A percentile compares a stretch with the other conserved stretches of the same genome.
phyloP scores from a whole-genome alignment of 2,888 invertebrate species.

The Acrocyrtus sp. region DNA sequence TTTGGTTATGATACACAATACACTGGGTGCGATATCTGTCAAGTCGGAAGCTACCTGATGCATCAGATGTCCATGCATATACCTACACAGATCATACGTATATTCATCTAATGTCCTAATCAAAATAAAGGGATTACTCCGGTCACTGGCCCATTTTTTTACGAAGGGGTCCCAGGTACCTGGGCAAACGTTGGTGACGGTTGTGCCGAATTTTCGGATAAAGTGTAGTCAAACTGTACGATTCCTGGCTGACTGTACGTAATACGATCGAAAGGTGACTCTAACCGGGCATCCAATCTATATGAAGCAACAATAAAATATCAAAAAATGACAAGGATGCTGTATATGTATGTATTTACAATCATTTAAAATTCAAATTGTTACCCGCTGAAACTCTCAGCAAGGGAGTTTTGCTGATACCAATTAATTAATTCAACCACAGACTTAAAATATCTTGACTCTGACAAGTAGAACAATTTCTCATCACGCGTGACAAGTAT shows the following conservation, averaged over 20 bases:
- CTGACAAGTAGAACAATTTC: constrained; percentile 84
- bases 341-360: no score
- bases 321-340: constrained; percentile 51
- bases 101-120: no score
- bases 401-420: constrained; percentile 90
- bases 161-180: constrained; percentile 61
- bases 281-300: constrained; percentile 80
- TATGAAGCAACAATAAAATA: no score
- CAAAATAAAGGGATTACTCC: no score
- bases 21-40: no score
- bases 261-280: constrained; percentile 84
- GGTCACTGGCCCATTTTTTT: no score
- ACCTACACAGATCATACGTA: no score
- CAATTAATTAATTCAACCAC: constrained; percentile 92
- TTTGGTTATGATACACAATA: no score
- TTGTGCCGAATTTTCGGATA: constrained; percentile 70
- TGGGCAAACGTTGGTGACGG: constrained; percentile 47
- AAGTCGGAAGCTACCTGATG: no score
- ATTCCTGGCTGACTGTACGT: constrained; percentile 69
- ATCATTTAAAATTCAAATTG: no score
- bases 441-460: constrained; percentile 89
- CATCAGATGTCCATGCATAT: no score
- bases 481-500: constrained; percentile 72
- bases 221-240: constrained; percentile 77
- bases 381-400: constrained; percentile 91